Evolutionary conservation across 2,888 invertebrate genomes (phyloP).

Genomic region (Nymphalis polychloros): DNA sequence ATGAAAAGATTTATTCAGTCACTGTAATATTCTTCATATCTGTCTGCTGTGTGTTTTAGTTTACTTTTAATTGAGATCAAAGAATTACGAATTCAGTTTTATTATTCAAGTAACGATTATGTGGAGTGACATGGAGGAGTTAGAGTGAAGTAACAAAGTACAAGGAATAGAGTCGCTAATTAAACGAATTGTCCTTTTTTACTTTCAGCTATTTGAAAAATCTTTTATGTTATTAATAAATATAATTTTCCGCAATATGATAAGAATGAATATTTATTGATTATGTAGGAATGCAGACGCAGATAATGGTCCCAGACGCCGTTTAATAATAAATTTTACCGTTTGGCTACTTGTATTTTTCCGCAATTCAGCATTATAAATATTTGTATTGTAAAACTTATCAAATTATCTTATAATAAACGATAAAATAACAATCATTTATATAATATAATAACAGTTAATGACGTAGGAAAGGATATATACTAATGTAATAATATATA

Average conservation of each 20-base stretch:
- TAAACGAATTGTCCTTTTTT: not conserved
- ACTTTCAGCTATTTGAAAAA: slow-evolving; percentile 19
- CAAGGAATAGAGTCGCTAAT: not conserved
- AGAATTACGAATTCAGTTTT: too few relatives aligned
- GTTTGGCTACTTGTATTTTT: slow-evolving; percentile 29
- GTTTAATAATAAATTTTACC: slow-evolving; percentile 23
- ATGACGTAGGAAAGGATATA: too few relatives aligned
- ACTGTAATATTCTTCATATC: too few relatives aligned
- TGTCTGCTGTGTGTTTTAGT: too few relatives aligned
- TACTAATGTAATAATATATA: too few relatives aligned
- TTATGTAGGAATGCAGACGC: slow-evolving; percentile 30
- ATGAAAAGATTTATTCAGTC: too few relatives aligned
- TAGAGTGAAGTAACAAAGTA: too few relatives aligned
- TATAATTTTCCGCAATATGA: slow-evolving; percentile 11
- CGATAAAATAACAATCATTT: not conserved
- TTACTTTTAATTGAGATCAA: too few relatives aligned
- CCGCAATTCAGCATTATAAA: slow-evolving; percentile 21
- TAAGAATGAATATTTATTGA: slow-evolving; percentile 26
- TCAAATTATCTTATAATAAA: not conserved
- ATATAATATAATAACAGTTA: not conserved
- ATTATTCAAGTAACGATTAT: too few relatives aligned
- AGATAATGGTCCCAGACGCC: slow-evolving; percentile 26
- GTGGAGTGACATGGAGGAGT: too few relatives aligned
- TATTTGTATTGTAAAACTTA: slow-evolving; percentile 20
- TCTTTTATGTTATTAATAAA: slow-evolving; percentile 8